Base-by-base conservation (phyloP, 1,140 invertebrate genomes). In the Drusus annulatus region DNA sequence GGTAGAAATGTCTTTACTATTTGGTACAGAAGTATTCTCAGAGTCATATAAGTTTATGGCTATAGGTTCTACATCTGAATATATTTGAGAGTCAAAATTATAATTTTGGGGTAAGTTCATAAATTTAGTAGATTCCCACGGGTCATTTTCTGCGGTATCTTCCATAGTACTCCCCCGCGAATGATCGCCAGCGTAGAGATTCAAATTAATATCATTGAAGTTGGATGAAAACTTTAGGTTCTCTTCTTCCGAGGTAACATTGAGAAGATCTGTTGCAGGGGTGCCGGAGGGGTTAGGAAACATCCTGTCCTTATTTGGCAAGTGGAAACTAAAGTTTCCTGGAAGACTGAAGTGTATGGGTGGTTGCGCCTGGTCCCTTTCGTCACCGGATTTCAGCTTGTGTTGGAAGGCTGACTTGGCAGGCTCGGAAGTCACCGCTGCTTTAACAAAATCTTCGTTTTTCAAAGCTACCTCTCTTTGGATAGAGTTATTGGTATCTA, bases 211-310 rank as follows among this genome's bases (percentile, higher is more conserved):
- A 69, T 88, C 88, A 62, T 87, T 89, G 65, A 91, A 91, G 77
- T 91, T 90, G 0, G 89, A 90, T 15, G 89, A 90, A 81, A 91
- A 90, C 10, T 89, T 89, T 71, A 90, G 81, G 17, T 88, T 71
- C 79, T 91, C 89, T 84, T 90, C 89, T 82, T 88, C 90, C 6
- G 56, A 74, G 0, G 69, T 28, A 56, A 74, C 52, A 56, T 74
- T 74, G 13, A 74, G 25, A 56, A 54, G 69, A 74, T 50, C 74
- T 50, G 10, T 50, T 31, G 8, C 45, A 15, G 50, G 45, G 28
- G 31, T 3, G 6, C 19, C n/a, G 0, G n/a, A 50, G 16, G 65
- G 13, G 62, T 15, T 65, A 8, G 65, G n/a, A 19, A 69, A 69
- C 36, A 45, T 69, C 45, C 17, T 36, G 36, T 69, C 65, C 10